Percentiles rank a stretch among this genome's conserved stretches.
phyloP scores from a whole-genome alignment of 2,113 vertebrate species.

The Chionodraco myersi region DNA sequence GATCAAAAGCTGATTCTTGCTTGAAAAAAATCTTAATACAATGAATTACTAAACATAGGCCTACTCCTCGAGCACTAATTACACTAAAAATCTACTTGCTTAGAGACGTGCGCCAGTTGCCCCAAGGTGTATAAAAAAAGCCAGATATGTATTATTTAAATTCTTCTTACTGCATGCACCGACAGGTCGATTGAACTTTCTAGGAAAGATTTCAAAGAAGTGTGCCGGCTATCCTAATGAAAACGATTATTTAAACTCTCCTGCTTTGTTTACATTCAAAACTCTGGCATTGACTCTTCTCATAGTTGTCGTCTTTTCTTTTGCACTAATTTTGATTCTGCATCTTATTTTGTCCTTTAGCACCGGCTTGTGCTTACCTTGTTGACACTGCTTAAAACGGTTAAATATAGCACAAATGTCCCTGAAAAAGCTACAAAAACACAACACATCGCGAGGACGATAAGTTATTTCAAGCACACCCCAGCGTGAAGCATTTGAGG shows the following conservation, averaged over 20 bases:
- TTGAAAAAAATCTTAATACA: no score
- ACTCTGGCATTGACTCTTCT: no score
- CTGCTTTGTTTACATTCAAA: no score
- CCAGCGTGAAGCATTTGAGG: not conserved
- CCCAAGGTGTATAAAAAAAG: not conserved
- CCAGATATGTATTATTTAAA: no score
- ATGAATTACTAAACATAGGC: no score
- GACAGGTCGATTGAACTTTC: not conserved
- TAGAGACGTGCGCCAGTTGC: not conserved
- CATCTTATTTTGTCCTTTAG: not conserved
- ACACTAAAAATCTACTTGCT: not conserved
- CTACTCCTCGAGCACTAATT: not conserved
- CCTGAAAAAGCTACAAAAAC: not conserved
- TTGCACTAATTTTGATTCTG: not conserved
- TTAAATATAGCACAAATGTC: not conserved
- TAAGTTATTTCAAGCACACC: not conserved
- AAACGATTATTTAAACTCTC: no score
- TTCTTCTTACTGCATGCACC: not conserved
- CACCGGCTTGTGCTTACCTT: not conserved
- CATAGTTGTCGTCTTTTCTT: no score
- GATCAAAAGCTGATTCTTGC: not conserved
- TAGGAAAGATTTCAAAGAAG: no score
- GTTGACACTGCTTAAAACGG: not conserved
- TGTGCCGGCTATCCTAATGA: not conserved
- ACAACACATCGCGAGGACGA: no score